Evolutionary conservation across 1,140 invertebrate species (phyloP).

Genomic region (Atopsyche davidsoni): DNA sequence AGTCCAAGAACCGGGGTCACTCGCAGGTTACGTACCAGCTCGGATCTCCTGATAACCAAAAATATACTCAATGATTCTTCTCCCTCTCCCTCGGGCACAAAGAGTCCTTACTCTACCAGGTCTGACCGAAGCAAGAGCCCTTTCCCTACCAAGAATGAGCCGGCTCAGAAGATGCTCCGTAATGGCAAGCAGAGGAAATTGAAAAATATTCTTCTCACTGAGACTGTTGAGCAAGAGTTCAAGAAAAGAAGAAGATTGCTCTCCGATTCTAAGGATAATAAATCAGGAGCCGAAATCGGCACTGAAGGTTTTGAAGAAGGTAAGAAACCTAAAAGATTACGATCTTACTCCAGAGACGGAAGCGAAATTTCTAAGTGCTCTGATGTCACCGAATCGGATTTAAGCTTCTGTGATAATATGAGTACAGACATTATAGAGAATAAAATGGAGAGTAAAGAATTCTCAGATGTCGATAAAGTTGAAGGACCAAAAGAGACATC

Average conservation of each 20-base stretch:
- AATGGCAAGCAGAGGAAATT: slow-evolving; percentile 58
- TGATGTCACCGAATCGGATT: slow-evolving; percentile 54
- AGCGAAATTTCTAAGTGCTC: slow-evolving; percentile 52
- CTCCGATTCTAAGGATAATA: slow-evolving; percentile 38
- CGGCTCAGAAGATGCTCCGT: slow-evolving; percentile 49
- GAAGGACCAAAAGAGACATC: slow-evolving; percentile 33
- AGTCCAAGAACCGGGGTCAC: slow-evolving; percentile 41
- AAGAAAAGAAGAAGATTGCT: slow-evolving; percentile 44
- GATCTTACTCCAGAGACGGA: slow-evolving; percentile 51
- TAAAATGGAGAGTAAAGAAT: slow-evolving; percentile 25
- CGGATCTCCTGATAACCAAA: slow-evolving; percentile 45
- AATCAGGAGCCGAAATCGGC: slow-evolving; percentile 29
- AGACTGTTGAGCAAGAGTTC: slow-evolving; percentile 45
- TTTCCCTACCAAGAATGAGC: slow-evolving; percentile 37
- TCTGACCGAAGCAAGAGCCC: slow-evolving; percentile 49
- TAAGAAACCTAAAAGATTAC: slow-evolving; percentile 50
- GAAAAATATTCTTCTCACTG: slow-evolving; percentile 47
- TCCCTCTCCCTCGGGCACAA: slow-evolving; percentile 35
- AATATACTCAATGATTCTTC: slow-evolving; percentile 40
- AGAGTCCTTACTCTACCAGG: slow-evolving; percentile 50
- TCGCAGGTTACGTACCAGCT: slow-evolving; percentile 40
- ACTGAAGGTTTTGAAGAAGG: slow-evolving; percentile 41
- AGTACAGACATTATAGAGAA: slow-evolving; percentile 27
- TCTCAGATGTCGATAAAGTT: slow-evolving; percentile 8
- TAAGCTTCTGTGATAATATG: slow-evolving; percentile 53